Evolutionary conservation across 2,113 vertebrate genomes (phyloP), one percentile per base, ranked within the genome.

Genomic region (Cisticola juncidis): DNA sequence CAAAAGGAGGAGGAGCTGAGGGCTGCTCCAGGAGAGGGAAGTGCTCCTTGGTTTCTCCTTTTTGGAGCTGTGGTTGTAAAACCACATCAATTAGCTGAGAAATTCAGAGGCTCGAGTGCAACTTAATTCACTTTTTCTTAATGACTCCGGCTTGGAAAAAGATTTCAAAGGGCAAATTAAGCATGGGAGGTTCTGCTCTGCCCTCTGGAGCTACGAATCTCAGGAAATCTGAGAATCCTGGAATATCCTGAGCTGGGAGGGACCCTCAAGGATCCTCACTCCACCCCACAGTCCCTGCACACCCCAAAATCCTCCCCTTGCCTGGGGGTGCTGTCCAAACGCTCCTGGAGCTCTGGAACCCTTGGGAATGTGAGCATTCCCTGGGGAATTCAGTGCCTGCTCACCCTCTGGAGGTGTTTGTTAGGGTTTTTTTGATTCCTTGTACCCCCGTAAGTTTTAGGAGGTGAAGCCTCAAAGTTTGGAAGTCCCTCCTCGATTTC

Each of bases 391-490:
- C 58, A 19, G 21, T 26, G 76, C 35, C 38, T 2, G 0, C 5
- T 2, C 72, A 24, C 56, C 13, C 42, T 44, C 50, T 44, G 51
- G 22, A 45, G 44, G 31, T 5, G 7, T 14, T 26, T 29, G 3
- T 2, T 23, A 9, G 23, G 31, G 18, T 8, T 31, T 22, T 9
- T 12, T 3, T 2, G 4, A 22, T 19, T 35, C 26, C 38, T 64
- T 18, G 24, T 0, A 26, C 2, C 9, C 2, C 29, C 60, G 2
- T 5, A 5, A 40, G 15, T 53, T 89, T 42, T 2, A 50, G 38
- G 4, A 25, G 29, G 68, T 14, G n/a, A 25, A 50, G 23, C 10
- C 23, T 5, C 1, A 0, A 29, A 25, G 0, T n/a, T 9, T 44
- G 74, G 11, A 57, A 61, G 38, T 1, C 0, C 2, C 16, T n/a